Base-by-base conservation (phyloP, 1,140 invertebrate species). In the Zaprionus kolodkinae region DNA sequence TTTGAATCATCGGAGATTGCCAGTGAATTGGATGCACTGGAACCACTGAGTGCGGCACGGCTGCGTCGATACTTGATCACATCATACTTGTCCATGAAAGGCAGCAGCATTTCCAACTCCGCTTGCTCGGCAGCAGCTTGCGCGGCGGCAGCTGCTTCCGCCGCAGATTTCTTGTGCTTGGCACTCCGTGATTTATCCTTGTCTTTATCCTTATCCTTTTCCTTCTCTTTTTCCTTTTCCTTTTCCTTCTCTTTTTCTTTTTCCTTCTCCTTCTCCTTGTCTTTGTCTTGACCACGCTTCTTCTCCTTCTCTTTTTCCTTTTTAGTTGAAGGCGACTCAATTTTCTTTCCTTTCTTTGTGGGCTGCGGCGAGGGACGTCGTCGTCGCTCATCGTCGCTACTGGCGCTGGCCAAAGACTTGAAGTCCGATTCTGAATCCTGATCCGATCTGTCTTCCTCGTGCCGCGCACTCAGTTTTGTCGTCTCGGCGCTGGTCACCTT, bases 21-120 rank as follows among this genome's bases (percentile, higher is more conserved):
- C 15, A 88, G 11, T 4, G 84, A 88, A 59, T 74, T 83, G 52
- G 79, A 78, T 54, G 76, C 64, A 38, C 70, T 78, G 27, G 80
- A 73, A 0, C 62, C 55, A 15, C 74, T 81, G 10, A 72, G 57
- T 0, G 67, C 74, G 0, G 84, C 84, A 62, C 95, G 94, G n/a
- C 94, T 94, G 74, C 94, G 93, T 63, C 95, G 93, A 85, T 95
- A 94, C 80, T 95, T 96, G 54, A 96, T 95, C 73, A 95, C 94
- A 79, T 96, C 94, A 81, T 94, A 94, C 85, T 95, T 95, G 76
- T 95, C 94, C 72, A 92, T 73, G 12, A 91, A 92, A 2, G 89
- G 91, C 27, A 92, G 21, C 38, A 92, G 45, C 91, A 92, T 92
- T 55, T 83, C 79, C 30, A 92, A 55, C 33, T 91, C 90, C 2